Base-by-base conservation (phyloP, 2,113 vertebrate genomes). In the Elachura formosa region DNA sequence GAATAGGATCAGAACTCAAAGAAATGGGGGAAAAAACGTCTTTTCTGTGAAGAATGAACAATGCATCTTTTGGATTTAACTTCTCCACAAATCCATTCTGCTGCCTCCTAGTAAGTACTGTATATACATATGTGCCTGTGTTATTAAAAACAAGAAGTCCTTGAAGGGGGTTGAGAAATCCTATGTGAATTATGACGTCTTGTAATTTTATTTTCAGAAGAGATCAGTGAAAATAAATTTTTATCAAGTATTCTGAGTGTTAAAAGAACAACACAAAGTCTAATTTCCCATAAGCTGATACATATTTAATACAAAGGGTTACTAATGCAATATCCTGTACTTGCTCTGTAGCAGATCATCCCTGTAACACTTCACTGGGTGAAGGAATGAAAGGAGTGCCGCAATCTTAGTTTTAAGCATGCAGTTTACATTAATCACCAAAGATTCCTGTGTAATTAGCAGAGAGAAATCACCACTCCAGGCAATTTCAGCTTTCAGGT, bases 11-110 rank as follows among this genome's bases (percentile, higher is more conserved):
- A 85, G 16, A 1, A 4, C 5, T 20, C 21, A 73, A 72, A 71
- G 4, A 9, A 54, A 83, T 45, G 13, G 4, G 0, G 0, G 10
- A 19, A 31, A 54, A 33, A 13, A 24, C 23, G 0, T 29, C 13
- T 34, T 56, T 26, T 61, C 24, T 67, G 11, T 55, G 31, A 26
- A 68, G 17, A 84, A 89, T 26, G 3, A 0, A 2, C 34, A 12
- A 59, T 31, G 4, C 0, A 3, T 54, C 28, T 75, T 79, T 66
- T 31, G 34, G 1, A 8, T 76, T 75, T 59, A 33, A 24, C 28
- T 78, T 74, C 36, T 48, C 14, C 28, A 56, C 3, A 11, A 11
- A 26, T 58, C 71, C 31, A 15, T 73, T 81, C 31, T 64, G 33
- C 21, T 66, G 4, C 20, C 8, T 63, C 5, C 6, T 48, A 45